Evolutionary conservation across 2,113 vertebrate genomes (phyloP), one percentile per base, ranked within the genome.

Genomic region (Melospiza georgiana): DNA sequence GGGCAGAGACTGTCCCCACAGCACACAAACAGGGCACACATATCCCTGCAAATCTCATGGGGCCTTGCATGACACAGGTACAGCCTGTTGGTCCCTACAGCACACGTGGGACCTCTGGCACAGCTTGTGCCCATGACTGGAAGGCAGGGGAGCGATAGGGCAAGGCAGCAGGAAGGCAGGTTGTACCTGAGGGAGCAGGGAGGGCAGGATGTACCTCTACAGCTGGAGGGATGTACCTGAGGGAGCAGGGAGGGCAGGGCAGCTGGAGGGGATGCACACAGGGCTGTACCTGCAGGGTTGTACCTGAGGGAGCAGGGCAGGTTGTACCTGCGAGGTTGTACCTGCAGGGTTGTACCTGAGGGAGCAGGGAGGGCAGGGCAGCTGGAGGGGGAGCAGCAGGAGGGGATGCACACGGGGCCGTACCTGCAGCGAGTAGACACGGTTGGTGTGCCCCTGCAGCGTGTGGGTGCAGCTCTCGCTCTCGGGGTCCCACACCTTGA

Each of bases 381-480:
- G 44, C 37, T 16, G 2, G 2, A 2, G n/a, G 3, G 19, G 22
- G 39, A 33, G 37, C 37, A 19, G 39, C 2, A 1, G 43, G 15
- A 35, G 9, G 15, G 27, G 21, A 12, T 5, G 37, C 0, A 6
- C 15, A 5, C 3, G 0, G 28, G 33, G 48, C 23, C 5, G 2
- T 51, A 97, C 97, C 97, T 98, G 97, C 74, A 97, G 28, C 0
- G 97, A 97, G 85, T 97, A 97, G 92, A 98, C 96, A 0, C 96
- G 92, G 87, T 97, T 97, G 14, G 97, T 97, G 89, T 98, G 97
- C 4, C 97, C 97, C 90, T 97, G 97, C 84, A 98, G 87, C 0
- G 97, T 97, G 33, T 97, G 97, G 24, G 97, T 96, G 91, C 97
- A 98, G 93, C 96, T 97, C 85, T 98, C 97, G 0, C 95, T 97